Evolutionary conservation across 2,797 vertebrate species (phyloP), one percentile per base, ranked within the genome.

Genomic region (Catostomus latipinnis): DNA sequence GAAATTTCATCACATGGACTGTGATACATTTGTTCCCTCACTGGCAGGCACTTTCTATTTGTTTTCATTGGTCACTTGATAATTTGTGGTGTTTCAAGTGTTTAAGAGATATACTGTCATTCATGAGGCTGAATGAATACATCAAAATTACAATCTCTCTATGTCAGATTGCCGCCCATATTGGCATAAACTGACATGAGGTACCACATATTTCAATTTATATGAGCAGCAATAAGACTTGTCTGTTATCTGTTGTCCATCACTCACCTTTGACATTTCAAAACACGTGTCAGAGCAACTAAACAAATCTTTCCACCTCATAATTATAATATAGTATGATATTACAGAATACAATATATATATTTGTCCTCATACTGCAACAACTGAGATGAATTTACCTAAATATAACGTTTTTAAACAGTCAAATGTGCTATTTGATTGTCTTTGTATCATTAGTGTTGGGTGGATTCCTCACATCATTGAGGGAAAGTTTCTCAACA

Each of bases 81-180:
- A 34, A 34, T 34, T 2, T 34, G 34, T 34, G 34, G 34, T 34
- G 12, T 12, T 11, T 12, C 50, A 45, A 66, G n/a, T 34, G 34
- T 34, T 34, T 34, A 34, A 54, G 22, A 53, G 1, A 34, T 34
- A 49, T 1, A 13, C 61, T 7, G 22, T 5, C 60, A 7, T 18
- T 74, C 49, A 45, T 18, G 16, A 18, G 18, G 48, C 48, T 52
- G 72, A 63, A 53, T 66, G 60, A 65, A 66, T 22, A 34, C 49
- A 67, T 66, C 53, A 76, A 7, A 63, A 56, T 57, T 13, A 45
- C n/a, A 57, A 57, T 43, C 43, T 18, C 8, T 34, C 45, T 10
- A 76, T 0, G 14, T 48, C 43, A 57, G 12, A 48, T 34, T 68
- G 5, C 43, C 34, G 43, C 46, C n/a, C 6, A 48, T 18, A 18